These are phyloP conservation scores for Pogonocichla stellata DNA, from an alignment of 2,113 vertebrate genomes.

Conservation along the genomic window DNA sequence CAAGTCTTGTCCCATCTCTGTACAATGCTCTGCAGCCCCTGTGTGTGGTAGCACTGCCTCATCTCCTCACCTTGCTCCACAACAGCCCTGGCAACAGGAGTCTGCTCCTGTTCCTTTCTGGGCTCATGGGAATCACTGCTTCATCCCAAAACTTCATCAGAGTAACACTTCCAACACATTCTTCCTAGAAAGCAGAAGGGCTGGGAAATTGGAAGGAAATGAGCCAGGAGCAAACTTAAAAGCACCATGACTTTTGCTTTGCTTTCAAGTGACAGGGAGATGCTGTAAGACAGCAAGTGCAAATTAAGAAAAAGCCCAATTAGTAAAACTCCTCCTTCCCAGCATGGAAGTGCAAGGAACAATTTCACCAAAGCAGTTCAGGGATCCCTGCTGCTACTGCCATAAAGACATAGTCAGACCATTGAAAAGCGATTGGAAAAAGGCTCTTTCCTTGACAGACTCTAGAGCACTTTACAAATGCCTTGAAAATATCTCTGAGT, in stretches of 20 bases:
- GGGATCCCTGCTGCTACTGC: constrained; percentile 28
- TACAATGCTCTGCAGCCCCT: neutral
- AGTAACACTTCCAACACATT: neutral
- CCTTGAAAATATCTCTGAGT: neutral
- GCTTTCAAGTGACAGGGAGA: constrained; percentile 32
- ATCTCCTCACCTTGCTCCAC: neutral
- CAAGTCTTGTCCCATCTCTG: neutral
- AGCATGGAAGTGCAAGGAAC: constrained; percentile 21
- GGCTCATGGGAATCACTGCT: neutral
- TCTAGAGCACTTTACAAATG: neutral
- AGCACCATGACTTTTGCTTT: constrained; percentile 15
- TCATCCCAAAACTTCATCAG: neutral
- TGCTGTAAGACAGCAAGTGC: constrained; percentile 19
- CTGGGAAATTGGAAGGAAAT: constrained; percentile 29
- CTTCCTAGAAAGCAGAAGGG: constrained; percentile 50
- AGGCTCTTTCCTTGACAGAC: neutral
- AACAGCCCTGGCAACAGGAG: neutral
- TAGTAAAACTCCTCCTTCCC: constrained; percentile 51
- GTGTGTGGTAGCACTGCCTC: neutral
- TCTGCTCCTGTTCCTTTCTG: neutral
- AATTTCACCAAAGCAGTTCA: constrained; percentile 26
- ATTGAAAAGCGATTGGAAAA: neutral
- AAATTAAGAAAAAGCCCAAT: constrained; percentile 54
- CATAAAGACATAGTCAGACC: constrained; percentile 1
- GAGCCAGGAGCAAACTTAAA: constrained; percentile 34